Evolutionary conservation across 1,140 invertebrate species (phyloP).

Genomic region (Samia ricini): DNA sequence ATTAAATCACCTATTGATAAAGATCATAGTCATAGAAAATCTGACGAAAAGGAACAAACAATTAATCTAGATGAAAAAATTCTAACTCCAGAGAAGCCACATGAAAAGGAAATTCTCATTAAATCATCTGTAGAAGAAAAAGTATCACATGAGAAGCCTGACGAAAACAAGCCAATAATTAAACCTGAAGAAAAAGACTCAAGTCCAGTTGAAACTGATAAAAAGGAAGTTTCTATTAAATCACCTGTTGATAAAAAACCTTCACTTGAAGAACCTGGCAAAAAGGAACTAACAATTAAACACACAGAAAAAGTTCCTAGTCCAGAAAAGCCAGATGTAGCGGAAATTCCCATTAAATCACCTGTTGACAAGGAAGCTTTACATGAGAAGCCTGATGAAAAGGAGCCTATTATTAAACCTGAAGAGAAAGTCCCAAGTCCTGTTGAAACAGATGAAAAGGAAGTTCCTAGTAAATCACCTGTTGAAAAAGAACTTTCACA

Average conservation of each 20-base stretch:
- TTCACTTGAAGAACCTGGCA: neutral
- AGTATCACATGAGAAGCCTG: constrained; percentile 2
- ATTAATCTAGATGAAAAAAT: constrained; percentile 8
- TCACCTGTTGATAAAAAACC: neutral
- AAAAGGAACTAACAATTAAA: neutral
- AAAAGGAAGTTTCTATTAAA: too few relatives aligned
- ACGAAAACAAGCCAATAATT: constrained; percentile 15
- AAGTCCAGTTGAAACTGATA: neutral
- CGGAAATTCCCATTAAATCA: too few relatives aligned
- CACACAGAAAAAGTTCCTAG: neutral
- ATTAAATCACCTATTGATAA: too few relatives aligned
- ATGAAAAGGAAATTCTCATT: neutral
- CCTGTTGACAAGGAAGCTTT: constrained; percentile 11
- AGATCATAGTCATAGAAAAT: too few relatives aligned
- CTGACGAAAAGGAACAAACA: too few relatives aligned
- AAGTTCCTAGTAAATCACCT: neutral
- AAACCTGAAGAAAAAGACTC: neutral
- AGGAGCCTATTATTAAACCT: constrained; percentile 5
- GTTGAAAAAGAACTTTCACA: constrained; percentile 10
- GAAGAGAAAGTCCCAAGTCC: constrained; percentile 12
- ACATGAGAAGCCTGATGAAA: constrained; percentile 13
- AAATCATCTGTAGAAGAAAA: constrained; percentile 1
- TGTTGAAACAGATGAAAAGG: constrained; percentile 9
- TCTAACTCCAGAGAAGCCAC: neutral
- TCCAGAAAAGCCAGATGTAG: too few relatives aligned